phyloP scores from a whole-genome alignment of 2,888 invertebrate genomes.

The Escarpia spicata region DNA sequence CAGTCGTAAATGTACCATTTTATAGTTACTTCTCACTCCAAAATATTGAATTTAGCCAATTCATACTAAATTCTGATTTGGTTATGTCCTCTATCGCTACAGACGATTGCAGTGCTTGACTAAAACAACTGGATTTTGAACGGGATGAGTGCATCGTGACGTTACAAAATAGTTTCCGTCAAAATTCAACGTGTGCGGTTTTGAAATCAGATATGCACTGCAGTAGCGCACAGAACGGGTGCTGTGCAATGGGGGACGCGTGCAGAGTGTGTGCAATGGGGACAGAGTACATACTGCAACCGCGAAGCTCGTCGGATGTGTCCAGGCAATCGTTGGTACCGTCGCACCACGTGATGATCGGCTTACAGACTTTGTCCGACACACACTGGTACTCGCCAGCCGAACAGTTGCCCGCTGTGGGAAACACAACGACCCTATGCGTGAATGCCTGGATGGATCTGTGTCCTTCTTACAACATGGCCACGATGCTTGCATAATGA shows the following conservation, averaged over 20 bases:
- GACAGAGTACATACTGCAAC: neutral
- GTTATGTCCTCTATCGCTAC: too few relatives aligned
- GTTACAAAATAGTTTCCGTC: too few relatives aligned
- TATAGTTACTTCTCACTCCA: too few relatives aligned
- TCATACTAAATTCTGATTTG: too few relatives aligned
- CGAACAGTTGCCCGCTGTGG: neutral
- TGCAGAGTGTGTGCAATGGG: neutral
- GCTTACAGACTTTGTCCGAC: slow-evolving; percentile 7
- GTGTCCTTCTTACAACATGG: neutral
- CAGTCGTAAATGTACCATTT: too few relatives aligned
- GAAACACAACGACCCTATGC: neutral
- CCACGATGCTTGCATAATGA: too few relatives aligned
- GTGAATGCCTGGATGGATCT: neutral
- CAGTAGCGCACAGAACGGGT: neutral
- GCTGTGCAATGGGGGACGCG: neutral
- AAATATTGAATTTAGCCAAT: too few relatives aligned
- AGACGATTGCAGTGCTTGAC: too few relatives aligned
- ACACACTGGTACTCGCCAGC: slow-evolving; percentile 19
- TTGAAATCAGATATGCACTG: too few relatives aligned
- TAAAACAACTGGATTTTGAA: too few relatives aligned
- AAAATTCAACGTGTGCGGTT: too few relatives aligned
- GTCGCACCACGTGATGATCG: slow-evolving; percentile 20
- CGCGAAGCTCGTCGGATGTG: slow-evolving; percentile 21
- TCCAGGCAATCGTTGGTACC: slow-evolving; percentile 22
- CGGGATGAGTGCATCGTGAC: too few relatives aligned